Conservation (phyloP, 2,113 vertebrate genomes). For the Narcine bancroftii region DNA sequence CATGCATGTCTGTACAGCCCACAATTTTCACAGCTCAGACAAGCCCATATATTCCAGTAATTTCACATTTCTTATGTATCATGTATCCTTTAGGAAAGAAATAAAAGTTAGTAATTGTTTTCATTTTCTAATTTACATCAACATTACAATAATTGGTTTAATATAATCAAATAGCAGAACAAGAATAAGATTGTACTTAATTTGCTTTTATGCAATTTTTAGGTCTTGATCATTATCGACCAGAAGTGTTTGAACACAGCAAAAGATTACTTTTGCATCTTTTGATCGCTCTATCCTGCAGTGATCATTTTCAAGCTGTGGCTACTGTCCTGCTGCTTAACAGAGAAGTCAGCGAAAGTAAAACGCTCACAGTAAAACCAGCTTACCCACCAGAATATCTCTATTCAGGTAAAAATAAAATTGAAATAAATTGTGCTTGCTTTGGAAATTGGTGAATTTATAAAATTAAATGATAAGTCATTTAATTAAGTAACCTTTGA, state of each 20-base stretch:
- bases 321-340: conserved; percentile 90
- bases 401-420: conserved; percentile 68
- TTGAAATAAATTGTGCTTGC: background rate
- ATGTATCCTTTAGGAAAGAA: background rate
- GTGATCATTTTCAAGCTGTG: conserved; percentile 85
- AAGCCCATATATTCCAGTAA: background rate
- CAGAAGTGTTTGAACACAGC: conserved; percentile 96
- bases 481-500: background rate
- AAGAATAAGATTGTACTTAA: background rate
- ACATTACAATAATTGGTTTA: background rate
- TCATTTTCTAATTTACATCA: background rate
- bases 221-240: conserved; percentile 95
- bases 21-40: too few species aligned
- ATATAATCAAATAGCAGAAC: background rate
- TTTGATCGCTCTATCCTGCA: conserved; percentile 86
- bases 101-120: background rate
- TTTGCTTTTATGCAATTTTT: background rate
- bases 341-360: conserved; percentile 83
- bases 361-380: conserved; percentile 84
- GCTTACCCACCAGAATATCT: conserved; percentile 79
- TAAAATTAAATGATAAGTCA: background rate
- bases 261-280: conserved; percentile 90
- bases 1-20: background rate
- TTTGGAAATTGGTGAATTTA: background rate
- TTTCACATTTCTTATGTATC: too few species aligned